Evolutionary conservation across 2,888 invertebrate genomes (phyloP).

Genomic region (Drosophila algonquin): DNA sequence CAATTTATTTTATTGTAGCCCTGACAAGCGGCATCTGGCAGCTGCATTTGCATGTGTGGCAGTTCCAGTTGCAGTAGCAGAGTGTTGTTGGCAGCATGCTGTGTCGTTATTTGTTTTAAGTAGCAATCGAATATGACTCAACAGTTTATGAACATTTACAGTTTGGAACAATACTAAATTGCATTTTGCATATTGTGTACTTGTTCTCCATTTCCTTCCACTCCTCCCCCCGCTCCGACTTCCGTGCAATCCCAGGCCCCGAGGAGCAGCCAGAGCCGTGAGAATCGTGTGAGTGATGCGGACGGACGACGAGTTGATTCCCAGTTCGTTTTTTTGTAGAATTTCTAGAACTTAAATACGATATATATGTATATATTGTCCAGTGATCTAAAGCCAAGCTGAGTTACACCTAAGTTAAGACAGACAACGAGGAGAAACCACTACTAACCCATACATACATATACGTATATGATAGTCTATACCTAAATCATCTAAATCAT

Average conservation of each 20-base stretch:
- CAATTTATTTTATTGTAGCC: neutral
- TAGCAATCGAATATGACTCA: slow-evolving; percentile 35
- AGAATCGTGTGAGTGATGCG: slow-evolving; percentile 23
- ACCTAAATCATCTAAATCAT: slow-evolving; percentile 1
- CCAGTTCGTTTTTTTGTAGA: slow-evolving; percentile 29
- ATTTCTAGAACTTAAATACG: slow-evolving; percentile 19
- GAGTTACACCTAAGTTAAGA: slow-evolving; percentile 54
- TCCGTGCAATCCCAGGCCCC: slow-evolving; percentile 21
- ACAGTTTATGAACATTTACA: slow-evolving; percentile 61
- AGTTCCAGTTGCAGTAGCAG: too few species aligned
- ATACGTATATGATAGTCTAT: slow-evolving; percentile 1
- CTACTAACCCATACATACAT: neutral
- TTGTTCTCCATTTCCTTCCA: slow-evolving; percentile 4
- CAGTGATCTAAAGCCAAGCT: slow-evolving; percentile 74
- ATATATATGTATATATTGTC: slow-evolving; percentile 23
- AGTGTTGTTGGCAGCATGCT: slow-evolving; percentile 20
- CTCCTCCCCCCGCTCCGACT: neutral
- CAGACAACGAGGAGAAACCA: slow-evolving; percentile 4
- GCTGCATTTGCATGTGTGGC: too few species aligned
- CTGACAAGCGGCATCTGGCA: neutral
- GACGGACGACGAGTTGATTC: slow-evolving; percentile 8
- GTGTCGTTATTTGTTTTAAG: slow-evolving; percentile 25
- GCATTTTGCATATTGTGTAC: slow-evolving; percentile 25
- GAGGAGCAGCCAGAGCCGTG: slow-evolving; percentile 34
- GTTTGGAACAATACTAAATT: slow-evolving; percentile 63